Conservation (phyloP, 2,113 vertebrate species). For the Thamnaconus septentrionalis region DNA sequence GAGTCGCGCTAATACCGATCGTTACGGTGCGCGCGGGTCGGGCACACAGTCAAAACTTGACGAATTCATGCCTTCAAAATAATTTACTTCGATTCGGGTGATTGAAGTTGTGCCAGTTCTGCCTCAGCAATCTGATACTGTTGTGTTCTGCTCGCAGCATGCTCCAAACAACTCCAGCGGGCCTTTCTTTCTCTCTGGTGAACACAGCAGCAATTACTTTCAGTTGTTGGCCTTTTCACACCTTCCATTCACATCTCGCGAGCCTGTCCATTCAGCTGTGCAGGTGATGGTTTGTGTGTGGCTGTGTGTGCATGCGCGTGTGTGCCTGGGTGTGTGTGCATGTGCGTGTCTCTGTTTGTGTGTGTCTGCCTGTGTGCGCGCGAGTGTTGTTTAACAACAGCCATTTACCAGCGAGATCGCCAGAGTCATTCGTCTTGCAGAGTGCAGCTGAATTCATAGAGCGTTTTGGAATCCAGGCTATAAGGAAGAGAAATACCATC, state of each 20-base stretch:
- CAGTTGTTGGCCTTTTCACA: constrained; percentile 47
- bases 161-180: constrained; percentile 45
- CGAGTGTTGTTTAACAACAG: constrained; percentile 53
- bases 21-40: constrained; percentile 13
- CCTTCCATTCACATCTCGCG: constrained; percentile 50
- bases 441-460: constrained; percentile 45
- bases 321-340: no score
- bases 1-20: constrained; percentile 4
- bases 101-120: constrained; percentile 28
- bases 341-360: no score
- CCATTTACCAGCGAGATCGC: constrained; percentile 44
- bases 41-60: constrained; percentile 11
- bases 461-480: constrained; percentile 5
- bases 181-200: constrained; percentile 47
- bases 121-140: constrained; percentile 41
- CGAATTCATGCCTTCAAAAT: constrained; percentile 23
- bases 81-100: constrained; percentile 24
- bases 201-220: constrained; percentile 61
- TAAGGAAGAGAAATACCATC: constrained; percentile 47
- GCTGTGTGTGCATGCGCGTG: no score
- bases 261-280: constrained; percentile 45
- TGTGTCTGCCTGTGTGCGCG: no score
- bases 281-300: constrained; percentile 7
- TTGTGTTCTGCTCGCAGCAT: constrained; percentile 32
- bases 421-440: constrained; percentile 57